These are phyloP conservation scores for Lethrus apterus DNA, from an alignment of 1,140 invertebrate genomes.

Conservation along the genomic window DNA sequence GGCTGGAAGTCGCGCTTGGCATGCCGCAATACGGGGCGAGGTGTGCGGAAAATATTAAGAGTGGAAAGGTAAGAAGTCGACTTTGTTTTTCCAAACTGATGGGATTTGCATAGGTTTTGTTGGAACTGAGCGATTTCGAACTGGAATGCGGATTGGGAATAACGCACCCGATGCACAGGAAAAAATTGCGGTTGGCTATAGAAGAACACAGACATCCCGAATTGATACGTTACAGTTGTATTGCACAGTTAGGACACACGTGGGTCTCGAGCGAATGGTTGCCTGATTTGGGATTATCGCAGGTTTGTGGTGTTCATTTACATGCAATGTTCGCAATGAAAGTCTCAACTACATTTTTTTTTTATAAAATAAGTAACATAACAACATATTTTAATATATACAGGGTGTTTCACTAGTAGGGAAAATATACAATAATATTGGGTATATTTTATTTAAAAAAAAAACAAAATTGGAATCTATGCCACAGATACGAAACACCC, in stretches of 20 bases:
- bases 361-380: too few species aligned
- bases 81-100: not conserved
- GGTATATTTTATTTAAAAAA: too few species aligned
- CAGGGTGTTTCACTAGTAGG: not conserved
- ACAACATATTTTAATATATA: not conserved
- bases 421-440: not conserved
- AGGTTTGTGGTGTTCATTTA: slow-evolving; percentile 44
- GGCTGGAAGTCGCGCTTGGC: slow-evolving; percentile 85
- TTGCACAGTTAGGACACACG: slow-evolving; percentile 76
- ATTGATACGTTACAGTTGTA: slow-evolving; percentile 77
- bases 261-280: slow-evolving; percentile 91
- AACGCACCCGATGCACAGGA: slow-evolving; percentile 82
- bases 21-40: slow-evolving; percentile 88
- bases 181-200: slow-evolving; percentile 88
- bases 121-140: slow-evolving; percentile 83
- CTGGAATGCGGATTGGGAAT: slow-evolving; percentile 81
- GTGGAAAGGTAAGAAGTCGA: slow-evolving; percentile 68
- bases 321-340: not conserved
- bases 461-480: too few species aligned
- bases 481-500: too few species aligned
- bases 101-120: slow-evolving; percentile 59
- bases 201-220: slow-evolving; percentile 83
- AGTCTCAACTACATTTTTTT: too few species aligned
- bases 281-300: slow-evolving; percentile 79
- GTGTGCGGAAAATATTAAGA: slow-evolving; percentile 89